Conservation (phyloP, 2,797 vertebrate species). For the Sorex maritimensis region DNA sequence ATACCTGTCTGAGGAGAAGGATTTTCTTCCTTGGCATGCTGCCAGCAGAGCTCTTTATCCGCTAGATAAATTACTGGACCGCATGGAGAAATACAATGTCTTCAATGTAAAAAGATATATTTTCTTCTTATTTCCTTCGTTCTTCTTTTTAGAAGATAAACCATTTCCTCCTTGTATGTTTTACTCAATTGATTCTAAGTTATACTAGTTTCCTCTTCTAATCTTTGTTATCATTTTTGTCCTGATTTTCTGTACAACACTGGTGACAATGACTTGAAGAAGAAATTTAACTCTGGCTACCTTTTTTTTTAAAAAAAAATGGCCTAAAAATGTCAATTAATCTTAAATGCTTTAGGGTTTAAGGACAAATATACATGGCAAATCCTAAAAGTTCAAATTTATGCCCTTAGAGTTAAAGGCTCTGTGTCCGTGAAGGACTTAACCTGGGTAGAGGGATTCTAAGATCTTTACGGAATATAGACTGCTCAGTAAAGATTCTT, state of each 20-base stretch:
- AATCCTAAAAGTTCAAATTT: conserved; percentile 81
- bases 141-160: conserved; percentile 78
- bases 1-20: conserved; percentile 96
- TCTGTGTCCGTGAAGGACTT: conserved; percentile 68
- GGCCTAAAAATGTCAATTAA: conserved; percentile 82
- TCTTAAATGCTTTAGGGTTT: conserved; percentile 76
- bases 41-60: conserved; percentile 98
- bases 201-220: conserved; percentile 79
- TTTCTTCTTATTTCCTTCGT: conserved; percentile 72
- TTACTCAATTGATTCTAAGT: conserved; percentile 59
- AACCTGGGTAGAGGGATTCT: conserved; percentile 70
- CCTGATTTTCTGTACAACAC: conserved; percentile 66
- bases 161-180: conserved; percentile 70
- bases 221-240: conserved; percentile 79
- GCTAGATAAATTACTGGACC: conserved; percentile 98
- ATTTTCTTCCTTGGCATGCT: conserved; percentile 98
- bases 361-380: conserved; percentile 79
- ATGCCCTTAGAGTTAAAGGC: conserved; percentile 78
- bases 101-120: conserved; percentile 95
- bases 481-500: conserved; percentile 74
- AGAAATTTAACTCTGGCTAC: conserved; percentile 73
- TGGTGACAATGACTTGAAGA: conserved; percentile 81
- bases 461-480: conserved; percentile 76
- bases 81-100: conserved; percentile 97
- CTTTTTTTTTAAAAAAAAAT: conserved; percentile 59